These are phyloP conservation scores for Stomatorhinus walkeri DNA, from an alignment of 2,797 vertebrate genomes.

Conservation along the genomic window DNA sequence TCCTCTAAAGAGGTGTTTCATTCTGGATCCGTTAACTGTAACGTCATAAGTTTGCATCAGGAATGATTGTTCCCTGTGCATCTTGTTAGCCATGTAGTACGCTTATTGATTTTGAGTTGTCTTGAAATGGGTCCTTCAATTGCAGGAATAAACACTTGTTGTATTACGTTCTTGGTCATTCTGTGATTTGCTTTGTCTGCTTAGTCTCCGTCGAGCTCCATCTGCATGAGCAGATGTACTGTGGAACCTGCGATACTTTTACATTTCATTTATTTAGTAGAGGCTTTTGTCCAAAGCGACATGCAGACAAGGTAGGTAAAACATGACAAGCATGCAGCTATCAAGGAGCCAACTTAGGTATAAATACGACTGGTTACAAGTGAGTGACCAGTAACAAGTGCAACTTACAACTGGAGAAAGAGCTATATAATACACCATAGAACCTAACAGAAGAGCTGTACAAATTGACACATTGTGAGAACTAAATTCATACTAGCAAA, in stretches of 20 bases:
- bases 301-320: background rate
- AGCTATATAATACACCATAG: background rate
- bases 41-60: background rate
- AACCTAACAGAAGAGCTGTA: background rate
- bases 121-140: background rate
- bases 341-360: background rate
- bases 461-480: background rate
- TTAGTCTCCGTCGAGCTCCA: background rate
- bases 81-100: background rate
- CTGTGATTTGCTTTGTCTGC: background rate
- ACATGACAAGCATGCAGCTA: background rate
- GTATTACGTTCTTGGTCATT: background rate
- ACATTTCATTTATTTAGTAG: background rate
- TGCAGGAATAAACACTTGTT: background rate
- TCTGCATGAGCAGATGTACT: background rate
- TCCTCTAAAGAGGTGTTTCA: background rate
- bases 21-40: background rate
- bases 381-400: background rate
- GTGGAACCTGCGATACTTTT: background rate
- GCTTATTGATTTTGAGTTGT: background rate
- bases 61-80: background rate
- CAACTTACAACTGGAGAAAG: background rate
- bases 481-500: background rate
- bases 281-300: background rate
- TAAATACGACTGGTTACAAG: background rate